Conservation (phyloP, 2,888 invertebrate genomes). For the Thecocarcelia acutangulata region DNA sequence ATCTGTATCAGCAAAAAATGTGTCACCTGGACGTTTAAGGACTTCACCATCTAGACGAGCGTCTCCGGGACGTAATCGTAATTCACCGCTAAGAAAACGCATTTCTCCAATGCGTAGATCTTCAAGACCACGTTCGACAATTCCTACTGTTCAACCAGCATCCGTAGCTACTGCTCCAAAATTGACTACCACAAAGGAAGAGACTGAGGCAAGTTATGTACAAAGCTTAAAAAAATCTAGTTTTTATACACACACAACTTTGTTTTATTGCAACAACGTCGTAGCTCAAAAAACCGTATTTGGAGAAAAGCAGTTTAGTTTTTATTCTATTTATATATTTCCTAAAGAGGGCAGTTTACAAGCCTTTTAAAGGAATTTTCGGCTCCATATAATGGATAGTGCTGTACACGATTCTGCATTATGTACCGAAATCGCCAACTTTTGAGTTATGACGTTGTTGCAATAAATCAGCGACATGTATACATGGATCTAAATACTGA, state of each 20-base stretch:
- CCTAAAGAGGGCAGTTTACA: too few species aligned
- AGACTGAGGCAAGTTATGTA: constrained; percentile 72
- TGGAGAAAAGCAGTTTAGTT: too few species aligned
- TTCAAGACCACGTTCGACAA: constrained; percentile 82
- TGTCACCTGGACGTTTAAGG: constrained; percentile 70
- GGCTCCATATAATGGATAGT: too few species aligned
- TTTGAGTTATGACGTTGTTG: too few species aligned
- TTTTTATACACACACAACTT: background rate
- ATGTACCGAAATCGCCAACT: too few species aligned
- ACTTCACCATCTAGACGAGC: constrained; percentile 68
- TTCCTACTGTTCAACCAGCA: constrained; percentile 70
- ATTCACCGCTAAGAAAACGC: constrained; percentile 67
- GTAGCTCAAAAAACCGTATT: too few species aligned
- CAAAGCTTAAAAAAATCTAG: constrained; percentile 1
- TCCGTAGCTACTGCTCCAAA: constrained; percentile 70
- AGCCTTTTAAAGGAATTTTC: too few species aligned
- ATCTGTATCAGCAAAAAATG: constrained; percentile 41
- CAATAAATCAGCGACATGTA: too few species aligned
- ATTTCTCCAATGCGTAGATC: constrained; percentile 82
- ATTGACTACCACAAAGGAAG: constrained; percentile 73
- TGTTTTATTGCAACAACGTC: too few species aligned
- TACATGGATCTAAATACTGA: too few species aligned
- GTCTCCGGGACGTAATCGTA: constrained; percentile 75
- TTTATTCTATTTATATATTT: too few species aligned
- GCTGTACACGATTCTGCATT: too few species aligned